These are phyloP conservation scores for Potamilus streckersoni DNA, from an alignment of 1,140 invertebrate species.

Conservation along the genomic window DNA sequence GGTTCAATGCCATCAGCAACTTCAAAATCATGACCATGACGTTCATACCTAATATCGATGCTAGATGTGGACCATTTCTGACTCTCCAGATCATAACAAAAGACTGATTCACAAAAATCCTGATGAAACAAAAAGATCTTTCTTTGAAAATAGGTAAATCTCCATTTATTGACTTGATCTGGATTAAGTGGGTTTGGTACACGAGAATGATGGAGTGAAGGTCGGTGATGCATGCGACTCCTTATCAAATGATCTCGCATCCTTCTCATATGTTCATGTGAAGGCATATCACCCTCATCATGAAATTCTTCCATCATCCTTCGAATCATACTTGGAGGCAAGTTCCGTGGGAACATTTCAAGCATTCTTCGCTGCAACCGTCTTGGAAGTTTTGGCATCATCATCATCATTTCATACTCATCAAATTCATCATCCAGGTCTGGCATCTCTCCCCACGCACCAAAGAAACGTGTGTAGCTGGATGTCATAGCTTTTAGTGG, in stretches of 20 bases:
- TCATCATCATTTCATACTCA: constrained; percentile 18
- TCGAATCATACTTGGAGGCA: constrained; percentile 12
- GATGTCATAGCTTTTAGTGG: too few relatives aligned
- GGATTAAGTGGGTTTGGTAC: not conserved
- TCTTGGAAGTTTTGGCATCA: constrained; percentile 1
- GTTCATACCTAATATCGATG: not conserved
- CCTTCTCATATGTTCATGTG: constrained; percentile 5
- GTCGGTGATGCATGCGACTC: not conserved
- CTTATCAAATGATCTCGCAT: not conserved
- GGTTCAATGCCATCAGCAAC: constrained; percentile 12
- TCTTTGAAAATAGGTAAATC: not conserved
- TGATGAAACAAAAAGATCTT: constrained; percentile 3
- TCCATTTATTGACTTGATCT: constrained; percentile 5
- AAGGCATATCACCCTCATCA: not conserved
- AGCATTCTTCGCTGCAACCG: constrained; percentile 1
- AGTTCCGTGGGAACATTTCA: not conserved
- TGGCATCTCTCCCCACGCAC: too few relatives aligned
- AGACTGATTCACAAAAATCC: not conserved
- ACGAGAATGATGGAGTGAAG: not conserved
- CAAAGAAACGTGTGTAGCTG: too few relatives aligned
- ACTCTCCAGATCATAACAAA: constrained; percentile 2
- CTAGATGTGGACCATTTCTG: constrained; percentile 1
- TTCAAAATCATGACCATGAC: not conserved
- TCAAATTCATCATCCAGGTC: too few relatives aligned
- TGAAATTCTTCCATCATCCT: constrained; percentile 3